Conservation (phyloP, 2,797 vertebrate genomes). For the Momotus momota region DNA sequence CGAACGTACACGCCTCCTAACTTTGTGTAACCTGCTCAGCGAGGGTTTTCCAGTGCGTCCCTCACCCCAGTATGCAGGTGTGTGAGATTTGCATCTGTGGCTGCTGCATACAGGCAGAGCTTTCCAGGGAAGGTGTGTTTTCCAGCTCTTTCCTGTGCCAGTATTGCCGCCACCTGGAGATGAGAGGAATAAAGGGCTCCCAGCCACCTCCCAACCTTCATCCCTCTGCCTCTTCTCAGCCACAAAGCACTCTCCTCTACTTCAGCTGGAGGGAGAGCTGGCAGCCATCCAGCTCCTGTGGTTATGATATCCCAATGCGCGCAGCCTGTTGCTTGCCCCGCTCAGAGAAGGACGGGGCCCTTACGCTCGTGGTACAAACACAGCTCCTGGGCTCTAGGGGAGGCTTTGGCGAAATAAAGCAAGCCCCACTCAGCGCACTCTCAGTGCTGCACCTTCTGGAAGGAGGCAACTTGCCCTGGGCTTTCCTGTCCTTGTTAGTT, state of each 20-base stretch:
- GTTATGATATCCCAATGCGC: neutral
- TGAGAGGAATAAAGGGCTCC: conserved; percentile 46
- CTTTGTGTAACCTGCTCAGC: neutral
- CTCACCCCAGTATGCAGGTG: neutral
- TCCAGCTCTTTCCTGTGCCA: conserved; percentile 33
- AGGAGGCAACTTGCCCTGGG: conserved; percentile 22
- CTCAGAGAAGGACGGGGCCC: neutral
- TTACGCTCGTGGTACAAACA: neutral
- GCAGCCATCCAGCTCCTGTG: conserved; percentile 20
- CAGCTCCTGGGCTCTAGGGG: neutral
- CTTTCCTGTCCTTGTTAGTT: conserved; percentile 22
- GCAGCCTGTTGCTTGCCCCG: neutral
- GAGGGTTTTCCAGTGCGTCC: neutral
- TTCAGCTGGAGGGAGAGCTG: conserved; percentile 26
- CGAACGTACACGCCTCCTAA: neutral
- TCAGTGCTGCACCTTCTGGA: neutral
- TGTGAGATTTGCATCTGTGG: neutral
- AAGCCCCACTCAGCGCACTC: neutral
- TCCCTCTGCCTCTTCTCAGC: neutral
- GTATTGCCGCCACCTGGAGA: conserved; percentile 69
- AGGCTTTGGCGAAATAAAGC: neutral
- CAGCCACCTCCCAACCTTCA: neutral
- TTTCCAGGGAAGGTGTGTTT: conserved; percentile 31
- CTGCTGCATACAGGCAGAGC: neutral
- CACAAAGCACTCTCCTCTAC: neutral